A percentile compares a stretch with the other conserved stretches of the same genome.
Evolutionary conservation across 1,140 invertebrate genomes (phyloP).

Genomic region (Tetragnatha versicolor): DNA sequence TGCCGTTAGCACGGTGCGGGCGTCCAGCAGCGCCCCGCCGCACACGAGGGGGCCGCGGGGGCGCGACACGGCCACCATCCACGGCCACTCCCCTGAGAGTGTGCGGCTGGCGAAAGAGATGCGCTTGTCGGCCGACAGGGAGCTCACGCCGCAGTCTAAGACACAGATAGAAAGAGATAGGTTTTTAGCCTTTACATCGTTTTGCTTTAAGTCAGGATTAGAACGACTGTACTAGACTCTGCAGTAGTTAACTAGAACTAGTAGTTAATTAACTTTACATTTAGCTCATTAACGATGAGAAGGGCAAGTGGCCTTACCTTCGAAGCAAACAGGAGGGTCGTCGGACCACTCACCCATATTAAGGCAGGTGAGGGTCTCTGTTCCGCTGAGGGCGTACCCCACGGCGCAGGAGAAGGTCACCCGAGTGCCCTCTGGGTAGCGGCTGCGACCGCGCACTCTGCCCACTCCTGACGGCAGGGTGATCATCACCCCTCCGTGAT

Average conservation of each 20-base stretch:
- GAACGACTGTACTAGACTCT: not conserved
- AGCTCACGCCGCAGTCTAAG: constrained; percentile 12
- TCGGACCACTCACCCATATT: not conserved
- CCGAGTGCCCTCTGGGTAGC: no score
- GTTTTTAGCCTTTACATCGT: not conserved
- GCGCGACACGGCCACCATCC: not conserved
- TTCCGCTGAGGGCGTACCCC: not conserved
- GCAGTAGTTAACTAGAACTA: not conserved
- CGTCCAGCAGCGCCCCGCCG: constrained; percentile 85
- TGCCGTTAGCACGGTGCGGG: constrained; percentile 79
- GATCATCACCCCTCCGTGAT: no score
- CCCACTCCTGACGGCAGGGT: no score
- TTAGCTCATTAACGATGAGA: not conserved
- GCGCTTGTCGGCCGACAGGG: not conserved
- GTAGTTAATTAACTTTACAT: not conserved
- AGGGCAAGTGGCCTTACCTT: not conserved
- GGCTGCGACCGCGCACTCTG: no score
- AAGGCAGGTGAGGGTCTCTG: not conserved
- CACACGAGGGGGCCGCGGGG: constrained; percentile 65
- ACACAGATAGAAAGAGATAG: not conserved
- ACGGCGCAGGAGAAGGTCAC: not conserved
- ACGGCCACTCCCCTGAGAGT: constrained; percentile 3
- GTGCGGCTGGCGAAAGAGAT: not conserved
- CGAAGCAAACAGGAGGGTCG: not conserved
- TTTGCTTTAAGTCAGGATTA: not conserved